These are phyloP conservation scores for Kryphioiulus occultus DNA, from an alignment of 2,888 invertebrate genomes.

Conservation along the genomic window DNA sequence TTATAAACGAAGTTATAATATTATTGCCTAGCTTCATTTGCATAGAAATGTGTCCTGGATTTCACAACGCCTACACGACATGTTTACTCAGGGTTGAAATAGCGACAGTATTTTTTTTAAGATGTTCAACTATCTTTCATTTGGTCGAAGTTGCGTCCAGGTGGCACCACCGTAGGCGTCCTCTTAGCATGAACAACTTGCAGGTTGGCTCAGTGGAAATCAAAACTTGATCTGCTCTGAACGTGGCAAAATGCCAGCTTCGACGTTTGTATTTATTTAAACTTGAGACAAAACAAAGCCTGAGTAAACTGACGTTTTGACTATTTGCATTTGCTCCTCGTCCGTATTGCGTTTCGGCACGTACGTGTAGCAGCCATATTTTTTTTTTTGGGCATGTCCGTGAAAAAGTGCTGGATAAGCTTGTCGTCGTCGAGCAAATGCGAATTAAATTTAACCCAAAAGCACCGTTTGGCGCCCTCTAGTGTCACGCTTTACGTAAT, in stretches of 20 bases:
- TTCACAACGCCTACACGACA: too few relatives aligned
- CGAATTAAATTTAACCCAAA: not conserved
- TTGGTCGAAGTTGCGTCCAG: too few relatives aligned
- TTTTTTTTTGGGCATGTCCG: not conserved
- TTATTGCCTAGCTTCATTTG: too few relatives aligned
- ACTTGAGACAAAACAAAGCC: slow-evolving; percentile 26
- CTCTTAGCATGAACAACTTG: too few relatives aligned
- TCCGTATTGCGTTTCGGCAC: not conserved
- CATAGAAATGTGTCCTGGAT: too few relatives aligned
- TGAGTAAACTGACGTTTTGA: not conserved
- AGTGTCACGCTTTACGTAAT: not conserved
- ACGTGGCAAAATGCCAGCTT: not conserved
- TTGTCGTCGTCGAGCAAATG: too few relatives aligned
- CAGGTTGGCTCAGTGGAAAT: too few relatives aligned
- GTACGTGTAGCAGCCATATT: not conserved
- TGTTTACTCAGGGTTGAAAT: too few relatives aligned
- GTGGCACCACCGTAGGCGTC: too few relatives aligned
- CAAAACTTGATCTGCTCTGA: not conserved
- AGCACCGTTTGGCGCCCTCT: not conserved
- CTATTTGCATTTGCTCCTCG: slow-evolving; percentile 14
- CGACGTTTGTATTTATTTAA: not conserved
- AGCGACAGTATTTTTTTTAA: too few relatives aligned
- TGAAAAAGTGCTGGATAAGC: not conserved
- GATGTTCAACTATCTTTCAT: too few relatives aligned
- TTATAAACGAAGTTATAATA: too few relatives aligned